Conservation (phyloP, 2,888 invertebrate species). For the Chorisops tibialis region DNA sequence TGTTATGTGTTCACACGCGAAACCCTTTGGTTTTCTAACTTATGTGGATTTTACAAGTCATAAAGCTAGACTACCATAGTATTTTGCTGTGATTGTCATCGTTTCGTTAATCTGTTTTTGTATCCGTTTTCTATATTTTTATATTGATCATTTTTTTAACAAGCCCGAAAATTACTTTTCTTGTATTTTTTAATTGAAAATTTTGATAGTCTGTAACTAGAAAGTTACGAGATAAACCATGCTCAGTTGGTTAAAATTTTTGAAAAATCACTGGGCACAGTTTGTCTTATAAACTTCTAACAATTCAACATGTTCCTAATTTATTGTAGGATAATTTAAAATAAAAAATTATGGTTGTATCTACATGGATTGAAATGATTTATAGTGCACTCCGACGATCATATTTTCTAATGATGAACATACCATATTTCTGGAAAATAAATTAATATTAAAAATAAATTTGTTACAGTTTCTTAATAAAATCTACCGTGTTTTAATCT, state of each 20-base stretch:
- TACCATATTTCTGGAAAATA: too few species aligned
- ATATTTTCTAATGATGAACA: too few species aligned
- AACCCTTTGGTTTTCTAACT: not conserved
- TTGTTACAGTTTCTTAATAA: too few species aligned
- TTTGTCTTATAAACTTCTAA: constrained; percentile 9
- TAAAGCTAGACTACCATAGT: not conserved
- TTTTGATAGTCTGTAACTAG: not conserved
- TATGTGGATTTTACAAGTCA: not conserved
- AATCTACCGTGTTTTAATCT: too few species aligned
- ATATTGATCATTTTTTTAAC: not conserved
- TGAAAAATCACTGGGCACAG: constrained; percentile 21
- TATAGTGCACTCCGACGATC: too few species aligned
- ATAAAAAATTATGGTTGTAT: too few species aligned
- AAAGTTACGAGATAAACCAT: not conserved
- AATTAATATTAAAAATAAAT: too few species aligned
- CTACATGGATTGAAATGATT: too few species aligned
- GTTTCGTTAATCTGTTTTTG: not conserved
- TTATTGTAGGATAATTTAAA: not conserved
- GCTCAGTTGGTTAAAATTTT: constrained; percentile 12
- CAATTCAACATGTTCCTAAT: not conserved
- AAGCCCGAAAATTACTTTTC: not conserved
- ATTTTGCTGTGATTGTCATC: not conserved
- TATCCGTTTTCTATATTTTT: not conserved
- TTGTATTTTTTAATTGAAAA: not conserved
- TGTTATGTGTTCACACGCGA: too few species aligned